Conservation (phyloP, 2,888 invertebrate genomes). For the Oegoconia quadripuncta region DNA sequence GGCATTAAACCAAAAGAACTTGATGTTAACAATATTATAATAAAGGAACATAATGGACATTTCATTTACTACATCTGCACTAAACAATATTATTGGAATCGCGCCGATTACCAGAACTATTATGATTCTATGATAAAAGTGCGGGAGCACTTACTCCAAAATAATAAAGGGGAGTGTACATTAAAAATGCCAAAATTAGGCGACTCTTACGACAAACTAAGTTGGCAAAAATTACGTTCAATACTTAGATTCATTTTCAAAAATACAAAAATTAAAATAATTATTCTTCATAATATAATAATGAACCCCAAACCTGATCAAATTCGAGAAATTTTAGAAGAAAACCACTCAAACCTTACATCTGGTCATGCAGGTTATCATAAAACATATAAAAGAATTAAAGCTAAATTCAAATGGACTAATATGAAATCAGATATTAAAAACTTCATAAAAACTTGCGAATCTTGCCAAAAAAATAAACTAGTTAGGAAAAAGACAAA, state of each 20-base stretch:
- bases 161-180: conserved; percentile 3
- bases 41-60: neutral
- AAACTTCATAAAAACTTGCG: conserved; percentile 15
- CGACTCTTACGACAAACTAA: conserved; percentile 2
- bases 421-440: conserved; percentile 13
- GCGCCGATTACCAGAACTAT: conserved; percentile 16
- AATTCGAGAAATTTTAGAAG: neutral
- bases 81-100: conserved; percentile 18
- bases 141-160: conserved; percentile 1
- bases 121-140: conserved; percentile 11
- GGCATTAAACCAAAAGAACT: neutral
- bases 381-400: conserved; percentile 15
- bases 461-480: conserved; percentile 22
- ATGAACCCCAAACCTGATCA: neutral
- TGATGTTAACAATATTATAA: neutral
- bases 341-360: neutral
- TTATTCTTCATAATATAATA: neutral
- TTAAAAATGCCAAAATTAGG: conserved; percentile 7
- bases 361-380: neutral
- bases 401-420: conserved; percentile 17
- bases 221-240: conserved; percentile 7
- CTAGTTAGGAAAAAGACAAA: conserved; percentile 17
- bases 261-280: neutral
- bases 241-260: neutral
- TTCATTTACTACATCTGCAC: conserved; percentile 6